These are phyloP conservation scores for Portunus trituberculatus DNA, from an alignment of 1,140 invertebrate species.

Conservation along the genomic window DNA sequence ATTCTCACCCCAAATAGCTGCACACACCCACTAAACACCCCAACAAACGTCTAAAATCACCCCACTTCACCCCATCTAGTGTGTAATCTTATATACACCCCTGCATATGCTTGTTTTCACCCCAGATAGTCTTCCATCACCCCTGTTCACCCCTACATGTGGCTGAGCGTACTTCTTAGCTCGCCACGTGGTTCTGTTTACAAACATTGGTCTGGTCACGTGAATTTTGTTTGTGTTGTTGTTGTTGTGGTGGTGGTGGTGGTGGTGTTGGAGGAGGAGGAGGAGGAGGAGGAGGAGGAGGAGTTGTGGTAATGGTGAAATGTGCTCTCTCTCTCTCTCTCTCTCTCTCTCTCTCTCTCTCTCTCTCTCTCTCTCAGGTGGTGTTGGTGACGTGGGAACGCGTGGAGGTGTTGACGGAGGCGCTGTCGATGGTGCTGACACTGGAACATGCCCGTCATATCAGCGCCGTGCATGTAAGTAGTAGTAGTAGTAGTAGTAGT, in stretches of 20 bases:
- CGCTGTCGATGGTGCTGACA: slow-evolving; percentile 37
- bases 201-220: too few relatives aligned
- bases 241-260: too few relatives aligned
- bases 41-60: background rate
- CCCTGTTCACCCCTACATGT: background rate
- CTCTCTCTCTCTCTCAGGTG: slow-evolving; percentile 26
- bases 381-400: slow-evolving; percentile 58
- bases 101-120: too few relatives aligned
- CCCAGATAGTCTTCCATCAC: background rate
- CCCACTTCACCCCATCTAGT: background rate
- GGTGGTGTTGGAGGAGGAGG: too few relatives aligned
- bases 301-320: too few relatives aligned
- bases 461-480: slow-evolving; percentile 63
- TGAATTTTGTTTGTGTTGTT: too few relatives aligned
- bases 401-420: slow-evolving; percentile 49
- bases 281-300: too few relatives aligned
- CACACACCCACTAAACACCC: background rate
- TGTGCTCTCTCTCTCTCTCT: slow-evolving; percentile 4
- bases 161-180: too few relatives aligned
- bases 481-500: slow-evolving; percentile 20
- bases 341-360: background rate
- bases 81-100: too few relatives aligned
- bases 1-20: too few relatives aligned
- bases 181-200: too few relatives aligned
- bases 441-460: slow-evolving; percentile 50